Conservation (phyloP, 1,140 invertebrate genomes). For the Drosophila cardini region DNA sequence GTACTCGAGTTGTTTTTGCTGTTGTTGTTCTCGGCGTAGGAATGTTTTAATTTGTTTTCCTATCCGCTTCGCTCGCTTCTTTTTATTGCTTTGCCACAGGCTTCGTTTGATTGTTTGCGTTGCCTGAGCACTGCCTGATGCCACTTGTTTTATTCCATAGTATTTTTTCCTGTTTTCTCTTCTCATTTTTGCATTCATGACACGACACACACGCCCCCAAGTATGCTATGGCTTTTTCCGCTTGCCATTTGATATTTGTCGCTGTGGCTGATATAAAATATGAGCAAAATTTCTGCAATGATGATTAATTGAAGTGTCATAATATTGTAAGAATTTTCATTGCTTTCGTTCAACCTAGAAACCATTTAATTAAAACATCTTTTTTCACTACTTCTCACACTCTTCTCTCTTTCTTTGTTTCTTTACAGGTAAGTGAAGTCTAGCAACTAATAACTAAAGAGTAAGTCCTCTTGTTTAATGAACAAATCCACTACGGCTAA, state of each 20-base stretch:
- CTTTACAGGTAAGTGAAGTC: conserved; percentile 70
- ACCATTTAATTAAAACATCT: conserved; percentile 79
- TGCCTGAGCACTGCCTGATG: conserved; percentile 48
- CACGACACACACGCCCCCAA: conserved; percentile 73
- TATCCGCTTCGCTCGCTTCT: conserved; percentile 75
- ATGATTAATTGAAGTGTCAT: conserved; percentile 82
- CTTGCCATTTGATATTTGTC: conserved; percentile 53
- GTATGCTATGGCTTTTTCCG: conserved; percentile 63
- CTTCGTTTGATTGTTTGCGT: conserved; percentile 77
- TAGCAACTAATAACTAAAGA: conserved; percentile 35
- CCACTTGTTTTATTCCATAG: conserved; percentile 32
- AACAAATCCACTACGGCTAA: conserved; percentile 55
- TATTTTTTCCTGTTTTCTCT: neutral
- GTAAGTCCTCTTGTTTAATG: conserved; percentile 74
- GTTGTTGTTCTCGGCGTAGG: conserved; percentile 56
- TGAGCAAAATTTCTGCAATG: conserved; percentile 52
- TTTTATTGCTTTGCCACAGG: conserved; percentile 78
- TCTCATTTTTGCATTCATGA: conserved; percentile 75
- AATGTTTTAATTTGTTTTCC: conserved; percentile 84
- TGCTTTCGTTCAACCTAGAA: conserved; percentile 34
- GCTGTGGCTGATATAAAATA: conserved; percentile 59
- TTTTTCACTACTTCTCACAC: conserved; percentile 3
- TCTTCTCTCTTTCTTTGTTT: conserved; percentile 25
- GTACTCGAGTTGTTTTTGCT: conserved; percentile 17
- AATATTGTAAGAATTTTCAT: conserved; percentile 73